Percentiles rank a stretch among this genome's conserved stretches.
phyloP scores from a whole-genome alignment of 1,140 invertebrate species.

The Chionoecetes opilio region DNA sequence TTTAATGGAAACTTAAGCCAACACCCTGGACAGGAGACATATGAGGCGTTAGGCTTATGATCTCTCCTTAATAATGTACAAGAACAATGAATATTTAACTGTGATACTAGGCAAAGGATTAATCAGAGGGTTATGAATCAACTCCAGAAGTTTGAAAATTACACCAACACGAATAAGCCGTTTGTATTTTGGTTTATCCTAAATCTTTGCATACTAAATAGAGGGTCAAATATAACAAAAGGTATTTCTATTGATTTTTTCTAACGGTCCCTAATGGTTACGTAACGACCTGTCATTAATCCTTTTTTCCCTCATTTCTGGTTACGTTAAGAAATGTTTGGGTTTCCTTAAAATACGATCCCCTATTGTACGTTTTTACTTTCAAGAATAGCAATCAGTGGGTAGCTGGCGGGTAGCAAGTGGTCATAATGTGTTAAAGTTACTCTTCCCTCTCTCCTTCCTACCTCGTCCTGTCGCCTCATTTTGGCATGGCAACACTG shows the following conservation, averaged over 20 bases:
- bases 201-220: background rate
- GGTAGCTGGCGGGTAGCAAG: background rate
- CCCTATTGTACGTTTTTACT: background rate
- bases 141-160: background rate
- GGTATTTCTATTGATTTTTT: too few species aligned
- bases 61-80: background rate
- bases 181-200: background rate
- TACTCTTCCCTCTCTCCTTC: background rate
- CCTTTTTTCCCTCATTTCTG: too few species aligned
- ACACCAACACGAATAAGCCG: background rate
- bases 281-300: too few species aligned
- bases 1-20: too few species aligned
- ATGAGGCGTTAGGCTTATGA: background rate
- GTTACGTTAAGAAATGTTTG: too few species aligned
- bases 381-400: background rate
- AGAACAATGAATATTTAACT: background rate
- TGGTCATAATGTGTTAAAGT: background rate
- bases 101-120: slow-evolving; percentile 17
- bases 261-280: too few species aligned
- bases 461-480: background rate
- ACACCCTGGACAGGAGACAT: too few species aligned
- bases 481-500: background rate
- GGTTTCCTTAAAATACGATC: too few species aligned
- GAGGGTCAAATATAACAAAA: background rate
- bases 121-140: background rate